Evolutionary conservation across 2,797 vertebrate genomes (phyloP), one percentile per base, ranked within the genome.

Genomic region (Hydrolagus colliei): DNA sequence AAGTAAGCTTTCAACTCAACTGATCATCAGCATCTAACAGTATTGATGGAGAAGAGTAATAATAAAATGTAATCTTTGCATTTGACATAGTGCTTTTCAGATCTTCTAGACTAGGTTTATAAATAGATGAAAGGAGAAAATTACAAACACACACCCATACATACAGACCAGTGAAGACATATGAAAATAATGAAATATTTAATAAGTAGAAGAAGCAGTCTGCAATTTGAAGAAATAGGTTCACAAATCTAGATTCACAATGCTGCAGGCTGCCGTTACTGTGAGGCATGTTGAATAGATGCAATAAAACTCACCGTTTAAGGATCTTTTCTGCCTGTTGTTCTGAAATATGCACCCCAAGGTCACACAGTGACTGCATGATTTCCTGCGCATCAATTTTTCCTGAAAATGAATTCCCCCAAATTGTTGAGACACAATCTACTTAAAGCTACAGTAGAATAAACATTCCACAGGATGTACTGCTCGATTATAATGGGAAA

Each of bases 251-350:
- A 41, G 41, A 52, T 52, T 79, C 22, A 32, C 62, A 67, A 20
- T 41, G 9, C 2, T 82, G 27, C 79, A 68, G 63, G 27, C 10
- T 52, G 41, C 27, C 65, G n/a, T 67, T 68, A 80, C 63, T 65
- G 41, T 63, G 76, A 63, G 7, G 35, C 67, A 11, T 32, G 22
- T 7, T 84, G 20, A 5, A 35, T 52, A 6, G 2, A 71, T 20
- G 79, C 71, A 27, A 65, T 11, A 80, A 27, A 35, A 85, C 92
- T 91, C 79, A 99, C 98, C 97, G 97, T 89, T 94, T 96, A 59
- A 99, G 95, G 86, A 99, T 98, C 88, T 98, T 97, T 87, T 97
- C 96, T 0, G 98, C 97, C 92, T 99, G 98, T 86, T 98, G 96
- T 86, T 98, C 96, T 0, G 97, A 97, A 90, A 99, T 98, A 90